Evolutionary conservation across 2,113 vertebrate genomes (phyloP), one percentile per base, ranked within the genome.

Genomic region (Erythrocercus mccallii): DNA sequence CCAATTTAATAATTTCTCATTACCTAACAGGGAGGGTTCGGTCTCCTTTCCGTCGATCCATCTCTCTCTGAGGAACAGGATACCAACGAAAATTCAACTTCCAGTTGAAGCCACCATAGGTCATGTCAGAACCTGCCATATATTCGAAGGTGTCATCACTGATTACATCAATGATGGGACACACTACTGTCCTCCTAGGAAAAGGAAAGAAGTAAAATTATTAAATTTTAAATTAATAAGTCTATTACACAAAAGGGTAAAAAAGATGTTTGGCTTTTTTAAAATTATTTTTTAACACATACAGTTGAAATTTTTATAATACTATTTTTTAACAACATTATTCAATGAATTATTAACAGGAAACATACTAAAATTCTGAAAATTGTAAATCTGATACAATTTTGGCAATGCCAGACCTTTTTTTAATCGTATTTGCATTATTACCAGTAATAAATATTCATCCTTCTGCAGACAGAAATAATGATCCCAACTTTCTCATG

Each of bases 111-210:
- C 99, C 99, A 45, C 99, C 99, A 44, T 99, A 99, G 13, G 99
- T 99, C 99, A 99, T 99, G 96, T 99, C 99, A 10, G 99, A 99
- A 37, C 99, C 99, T n/a, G 99, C 99, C 99, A 99, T 99, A 72
- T 99, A 99, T 97, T 99, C 99, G 1, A 99, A 99, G 27, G 99
- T 99, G 82, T 99, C 99, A 74, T 99, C 99, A 3, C 99, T 99
- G 98, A 99, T 99, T 73, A 99, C 99, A 31, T 99, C 99, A 77
- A 99, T 99, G 96, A 99, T 99, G 81, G 99, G 99, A 91, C 99
- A 99, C 72, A 99, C 99, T 73, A 99, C 99, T 11, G 99, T 99
- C 95, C 91, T 99, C 98, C 99, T 99, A 87, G 44, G 74, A 69
- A 87, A 66, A 91, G 37, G 25, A 38, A 96, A 94, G 48, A 57